A percentile compares a stretch with the other conserved stretches of the same genome.
These are phyloP conservation scores for Torymus texanus DNA, from an alignment of 2,888 invertebrate species.

Conservation along the genomic window DNA sequence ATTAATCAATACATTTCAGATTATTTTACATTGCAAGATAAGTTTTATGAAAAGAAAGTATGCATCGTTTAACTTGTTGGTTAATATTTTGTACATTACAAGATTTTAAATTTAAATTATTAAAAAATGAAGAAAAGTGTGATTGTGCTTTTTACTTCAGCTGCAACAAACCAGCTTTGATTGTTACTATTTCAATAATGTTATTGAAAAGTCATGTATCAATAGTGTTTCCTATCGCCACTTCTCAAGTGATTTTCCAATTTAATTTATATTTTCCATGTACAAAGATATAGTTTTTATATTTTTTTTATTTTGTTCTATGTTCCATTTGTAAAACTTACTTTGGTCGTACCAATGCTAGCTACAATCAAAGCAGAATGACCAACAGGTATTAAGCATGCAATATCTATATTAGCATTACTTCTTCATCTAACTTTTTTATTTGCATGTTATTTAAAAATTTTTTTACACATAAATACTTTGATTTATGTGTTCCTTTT, in stretches of 20 bases:
- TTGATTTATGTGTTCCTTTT: no score
- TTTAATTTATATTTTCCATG: not conserved
- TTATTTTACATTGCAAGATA: no score
- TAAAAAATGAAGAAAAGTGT: not conserved
- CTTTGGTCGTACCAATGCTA: conserved; percentile 53
- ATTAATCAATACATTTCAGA: no score
- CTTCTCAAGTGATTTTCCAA: not conserved
- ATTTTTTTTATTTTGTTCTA: conserved; percentile 50
- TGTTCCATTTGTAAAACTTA: conserved; percentile 54
- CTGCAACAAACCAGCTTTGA: conserved; percentile 1
- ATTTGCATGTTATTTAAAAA: conserved; percentile 21
- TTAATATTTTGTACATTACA: not conserved
- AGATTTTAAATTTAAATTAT: not conserved
- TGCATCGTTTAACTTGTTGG: no score
- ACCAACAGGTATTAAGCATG: conserved; percentile 53
- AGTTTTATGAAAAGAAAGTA: no score
- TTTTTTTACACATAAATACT: no score
- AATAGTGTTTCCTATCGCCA: not conserved
- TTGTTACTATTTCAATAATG: conserved; percentile 10
- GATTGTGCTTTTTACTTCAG: conserved; percentile 6
- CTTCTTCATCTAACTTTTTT: conserved; percentile 34
- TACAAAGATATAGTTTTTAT: not conserved
- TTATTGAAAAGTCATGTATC: not conserved
- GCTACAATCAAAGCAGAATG: conserved; percentile 55
- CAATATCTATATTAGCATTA: conserved; percentile 17